Base-by-base conservation (phyloP, 2,113 vertebrate genomes). In the Corvus cornix region DNA sequence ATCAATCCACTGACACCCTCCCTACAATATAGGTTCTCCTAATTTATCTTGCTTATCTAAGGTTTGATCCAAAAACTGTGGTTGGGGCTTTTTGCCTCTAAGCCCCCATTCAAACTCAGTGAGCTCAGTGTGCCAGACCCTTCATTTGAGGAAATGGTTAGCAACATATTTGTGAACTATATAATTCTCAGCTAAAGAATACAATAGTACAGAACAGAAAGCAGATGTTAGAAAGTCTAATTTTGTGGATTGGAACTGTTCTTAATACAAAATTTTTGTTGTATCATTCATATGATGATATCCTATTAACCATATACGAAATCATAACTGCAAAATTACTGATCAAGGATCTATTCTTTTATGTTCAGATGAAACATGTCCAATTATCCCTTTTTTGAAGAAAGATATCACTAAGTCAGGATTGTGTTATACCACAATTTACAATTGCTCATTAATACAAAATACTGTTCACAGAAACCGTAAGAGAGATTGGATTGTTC, bases 161-260 rank as follows among this genome's bases (percentile, higher is more conserved):
- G 72, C 76, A 19, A 13, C 85, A 69, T 41, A 43, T 80, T 96
- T 96, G 82, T 93, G 67, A 94, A 96, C 83, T 85, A 20, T 81
- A 53, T 83, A 96, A 94, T 97, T 95, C 96, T 83, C 76, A 96
- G 87, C 53, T 96, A 66, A 94, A 97, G 70, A 91, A 75, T 87
- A 96, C 80, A 92, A 48, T 22, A 90, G 13, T 55, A 28, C 27
- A 10, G 95, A 96, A 97, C 7, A 89, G 73, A 95, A 96, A 97
- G 73, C 59, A 94, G 82, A 59, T 88, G 73, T 79, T 92, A 52
- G 6, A 87, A 94, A 95, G 68, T 67, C 49, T 44, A 66, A 26
- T 91, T 85, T 91, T 94, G 56, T 87, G 75, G 55, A 43, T 59
- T 89, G 37, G 51, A 93, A 31, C 23, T 8, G 58, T 69, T 97